Percentiles rank a stretch among this genome's conserved stretches.
phyloP scores from a whole-genome alignment of 2,888 invertebrate genomes.

The Eupithecia dodoneata region DNA sequence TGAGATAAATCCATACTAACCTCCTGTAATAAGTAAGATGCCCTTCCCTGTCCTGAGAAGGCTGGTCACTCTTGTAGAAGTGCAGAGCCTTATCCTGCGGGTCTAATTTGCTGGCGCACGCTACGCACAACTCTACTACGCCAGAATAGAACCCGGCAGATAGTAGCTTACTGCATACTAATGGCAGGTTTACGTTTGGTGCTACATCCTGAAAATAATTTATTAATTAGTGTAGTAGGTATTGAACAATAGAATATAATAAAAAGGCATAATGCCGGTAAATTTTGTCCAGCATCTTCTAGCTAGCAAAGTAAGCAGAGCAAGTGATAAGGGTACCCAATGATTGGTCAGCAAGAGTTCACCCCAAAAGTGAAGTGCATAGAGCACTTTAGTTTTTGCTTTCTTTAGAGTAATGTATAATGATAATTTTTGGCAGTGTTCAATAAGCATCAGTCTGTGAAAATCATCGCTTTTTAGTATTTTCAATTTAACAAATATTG shows the following conservation, averaged over 20 bases:
- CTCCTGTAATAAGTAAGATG: slow-evolving; percentile 88
- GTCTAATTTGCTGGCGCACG: slow-evolving; percentile 94
- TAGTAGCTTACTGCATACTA: slow-evolving; percentile 93
- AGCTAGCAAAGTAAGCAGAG: too few species aligned
- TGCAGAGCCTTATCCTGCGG: slow-evolving; percentile 94
- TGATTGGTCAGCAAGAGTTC: too few species aligned
- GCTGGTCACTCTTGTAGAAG: slow-evolving; percentile 93
- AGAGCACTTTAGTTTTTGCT: too few species aligned
- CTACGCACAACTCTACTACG: slow-evolving; percentile 93
- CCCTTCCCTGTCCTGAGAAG: slow-evolving; percentile 92
- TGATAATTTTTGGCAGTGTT: too few species aligned
- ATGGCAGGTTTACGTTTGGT: slow-evolving; percentile 92
- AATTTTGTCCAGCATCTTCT: too few species aligned
- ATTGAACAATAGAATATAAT: neutral
- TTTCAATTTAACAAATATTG: neutral
- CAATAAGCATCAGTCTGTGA: too few species aligned
- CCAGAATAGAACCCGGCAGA: slow-evolving; percentile 93
- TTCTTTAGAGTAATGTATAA: too few species aligned
- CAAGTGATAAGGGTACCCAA: too few species aligned
- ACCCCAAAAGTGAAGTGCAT: too few species aligned
- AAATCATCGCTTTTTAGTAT: too few species aligned
- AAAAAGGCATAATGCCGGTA: too few species aligned
- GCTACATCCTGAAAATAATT: slow-evolving; percentile 86
- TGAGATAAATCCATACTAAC: slow-evolving; percentile 54
- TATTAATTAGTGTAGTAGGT: neutral